A percentile compares a stretch with the other conserved stretches of the same genome.
These are phyloP conservation scores for Rhinopomastus cyanomelas DNA, from an alignment of 2,113 vertebrate species.

Conservation along the genomic window DNA sequence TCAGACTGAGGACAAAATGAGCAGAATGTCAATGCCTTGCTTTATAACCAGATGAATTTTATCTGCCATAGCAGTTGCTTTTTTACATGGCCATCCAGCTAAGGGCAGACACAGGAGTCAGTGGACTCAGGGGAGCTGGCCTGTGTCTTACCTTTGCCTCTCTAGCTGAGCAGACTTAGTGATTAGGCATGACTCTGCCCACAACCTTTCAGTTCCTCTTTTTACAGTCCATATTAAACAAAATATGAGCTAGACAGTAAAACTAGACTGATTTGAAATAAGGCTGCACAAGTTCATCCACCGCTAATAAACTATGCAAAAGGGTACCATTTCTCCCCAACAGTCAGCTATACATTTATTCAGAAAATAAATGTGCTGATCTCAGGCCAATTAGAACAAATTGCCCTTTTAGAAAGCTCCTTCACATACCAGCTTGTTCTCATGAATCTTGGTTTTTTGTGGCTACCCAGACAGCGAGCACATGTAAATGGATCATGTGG, in stretches of 20 bases:
- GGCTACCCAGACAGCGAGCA: not conserved
- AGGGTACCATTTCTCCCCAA: not conserved
- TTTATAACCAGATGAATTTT: not conserved
- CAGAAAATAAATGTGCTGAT: conserved; percentile 25
- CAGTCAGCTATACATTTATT: not conserved
- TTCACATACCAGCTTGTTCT: not conserved
- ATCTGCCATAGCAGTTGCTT: not conserved
- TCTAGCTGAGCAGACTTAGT: not conserved
- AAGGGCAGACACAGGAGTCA: not conserved
- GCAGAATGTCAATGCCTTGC: not conserved
- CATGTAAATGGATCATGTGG: not conserved
- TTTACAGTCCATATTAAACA: not conserved
- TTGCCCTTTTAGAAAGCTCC: conserved; percentile 8
- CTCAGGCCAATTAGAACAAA: conserved; percentile 12
- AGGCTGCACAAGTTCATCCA: not conserved
- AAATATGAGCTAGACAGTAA: conserved; percentile 7
- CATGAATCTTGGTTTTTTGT: not conserved
- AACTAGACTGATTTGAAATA: conserved; percentile 5
- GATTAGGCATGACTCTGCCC: not conserved
- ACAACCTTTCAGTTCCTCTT: not conserved
- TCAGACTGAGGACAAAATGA: not conserved
- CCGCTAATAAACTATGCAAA: conserved; percentile 1
- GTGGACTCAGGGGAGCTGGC: not conserved
- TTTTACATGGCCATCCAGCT: not conserved
- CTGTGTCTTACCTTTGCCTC: not conserved